phyloP scores from a whole-genome alignment of 2,113 vertebrate species.

The Xiphorhynchus elegans region DNA sequence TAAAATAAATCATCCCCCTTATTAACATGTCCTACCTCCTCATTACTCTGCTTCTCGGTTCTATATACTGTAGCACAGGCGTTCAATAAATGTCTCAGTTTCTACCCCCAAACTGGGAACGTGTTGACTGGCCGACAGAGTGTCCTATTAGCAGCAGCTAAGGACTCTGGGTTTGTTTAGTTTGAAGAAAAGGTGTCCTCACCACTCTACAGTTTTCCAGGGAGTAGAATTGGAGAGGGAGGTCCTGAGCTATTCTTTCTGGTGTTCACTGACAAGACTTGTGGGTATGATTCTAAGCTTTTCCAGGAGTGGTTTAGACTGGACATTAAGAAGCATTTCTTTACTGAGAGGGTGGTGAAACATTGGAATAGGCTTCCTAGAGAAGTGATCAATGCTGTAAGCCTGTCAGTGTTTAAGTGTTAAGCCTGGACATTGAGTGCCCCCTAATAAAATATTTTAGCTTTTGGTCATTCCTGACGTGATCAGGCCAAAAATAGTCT shows the following conservation, averaged over 20 bases:
- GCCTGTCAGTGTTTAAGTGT: background rate
- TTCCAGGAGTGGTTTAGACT: background rate
- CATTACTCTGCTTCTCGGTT: too few species aligned
- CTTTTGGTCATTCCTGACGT: background rate
- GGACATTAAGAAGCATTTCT: background rate
- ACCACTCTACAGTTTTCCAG: background rate
- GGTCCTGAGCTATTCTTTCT: background rate
- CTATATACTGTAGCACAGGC: too few species aligned
- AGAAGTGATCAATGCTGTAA: background rate
- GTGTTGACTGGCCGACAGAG: too few species aligned
- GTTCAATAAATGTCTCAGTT: too few species aligned
- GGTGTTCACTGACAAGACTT: background rate
- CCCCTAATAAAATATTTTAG: background rate
- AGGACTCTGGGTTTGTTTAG: background rate
- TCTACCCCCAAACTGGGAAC: too few species aligned
- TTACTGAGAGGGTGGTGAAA: background rate
- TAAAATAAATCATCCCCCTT: too few species aligned
- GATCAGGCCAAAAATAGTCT: background rate
- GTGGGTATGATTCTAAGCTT: background rate
- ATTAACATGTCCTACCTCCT: too few species aligned
- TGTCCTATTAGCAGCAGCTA: rapidly evolving
- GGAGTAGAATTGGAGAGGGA: background rate
- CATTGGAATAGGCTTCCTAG: background rate
- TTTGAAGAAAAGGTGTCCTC: background rate
- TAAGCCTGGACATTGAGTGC: too few species aligned